phyloP scores from a whole-genome alignment of 2,888 invertebrate genomes.

The Spilarctia lutea region DNA sequence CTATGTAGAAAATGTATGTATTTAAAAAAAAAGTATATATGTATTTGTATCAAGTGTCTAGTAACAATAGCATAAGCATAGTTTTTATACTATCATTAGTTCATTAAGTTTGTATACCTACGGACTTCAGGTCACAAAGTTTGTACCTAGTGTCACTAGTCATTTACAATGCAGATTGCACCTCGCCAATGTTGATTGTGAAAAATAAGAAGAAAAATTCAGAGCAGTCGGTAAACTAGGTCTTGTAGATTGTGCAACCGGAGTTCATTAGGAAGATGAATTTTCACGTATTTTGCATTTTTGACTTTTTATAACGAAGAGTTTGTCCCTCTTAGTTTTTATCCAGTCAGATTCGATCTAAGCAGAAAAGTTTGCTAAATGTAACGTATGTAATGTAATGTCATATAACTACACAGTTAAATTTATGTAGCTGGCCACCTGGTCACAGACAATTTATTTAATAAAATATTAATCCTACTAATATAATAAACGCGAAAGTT shows the following conservation, averaged over 20 bases:
- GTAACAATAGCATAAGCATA: too few relatives aligned
- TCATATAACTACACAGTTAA: too few relatives aligned
- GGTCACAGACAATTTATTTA: not conserved
- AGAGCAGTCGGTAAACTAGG: conserved; percentile 31
- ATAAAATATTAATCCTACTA: not conserved
- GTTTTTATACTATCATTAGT: not conserved
- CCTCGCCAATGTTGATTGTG: conserved; percentile 30
- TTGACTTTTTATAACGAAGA: too few relatives aligned
- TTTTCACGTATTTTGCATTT: not conserved
- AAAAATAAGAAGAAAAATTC: conserved; percentile 45
- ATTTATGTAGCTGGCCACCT: not conserved
- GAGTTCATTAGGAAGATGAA: not conserved
- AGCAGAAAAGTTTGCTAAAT: too few relatives aligned
- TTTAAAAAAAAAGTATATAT: too few relatives aligned
- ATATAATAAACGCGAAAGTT: too few relatives aligned
- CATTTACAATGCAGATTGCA: conserved; percentile 58
- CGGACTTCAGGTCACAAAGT: conserved; percentile 46
- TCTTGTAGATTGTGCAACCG: conserved; percentile 35
- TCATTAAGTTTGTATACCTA: conserved; percentile 43
- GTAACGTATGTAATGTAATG: too few relatives aligned
- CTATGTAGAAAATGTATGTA: too few relatives aligned
- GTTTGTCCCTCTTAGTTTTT: too few relatives aligned
- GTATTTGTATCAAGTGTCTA: too few relatives aligned
- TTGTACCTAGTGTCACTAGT: conserved; percentile 32
- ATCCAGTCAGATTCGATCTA: too few relatives aligned